Percentiles rank a stretch among this genome's conserved stretches.
Conservation (phyloP, 2,888 invertebrate genomes). For the Dioctria linearis region DNA sequence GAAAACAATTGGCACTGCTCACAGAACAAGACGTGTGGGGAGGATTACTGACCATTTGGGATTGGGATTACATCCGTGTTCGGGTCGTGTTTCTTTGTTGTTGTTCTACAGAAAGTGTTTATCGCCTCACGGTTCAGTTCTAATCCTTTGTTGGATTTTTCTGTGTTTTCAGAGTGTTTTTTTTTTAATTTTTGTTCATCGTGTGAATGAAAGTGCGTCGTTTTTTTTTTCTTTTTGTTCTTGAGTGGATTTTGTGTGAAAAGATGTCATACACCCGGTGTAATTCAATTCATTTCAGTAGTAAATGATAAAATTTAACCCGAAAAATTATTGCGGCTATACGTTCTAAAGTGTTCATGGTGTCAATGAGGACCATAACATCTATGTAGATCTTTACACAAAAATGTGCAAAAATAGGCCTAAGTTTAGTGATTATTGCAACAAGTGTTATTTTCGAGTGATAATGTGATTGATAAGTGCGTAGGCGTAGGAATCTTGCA, state of each 20-base stretch:
- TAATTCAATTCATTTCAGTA: conserved; percentile 19
- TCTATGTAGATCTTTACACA: neutral
- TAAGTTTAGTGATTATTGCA: conserved; percentile 35
- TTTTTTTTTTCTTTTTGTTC: neutral
- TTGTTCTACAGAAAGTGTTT: conserved; percentile 21
- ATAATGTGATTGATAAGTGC: neutral
- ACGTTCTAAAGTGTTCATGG: conserved; percentile 32
- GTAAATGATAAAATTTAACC: conserved; percentile 45
- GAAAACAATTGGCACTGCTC: conserved; percentile 23
- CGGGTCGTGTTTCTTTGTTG: conserved; percentile 1
- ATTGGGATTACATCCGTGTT: neutral
- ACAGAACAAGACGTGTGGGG: neutral
- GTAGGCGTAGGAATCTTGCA: neutral
- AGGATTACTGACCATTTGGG: conserved; percentile 42
- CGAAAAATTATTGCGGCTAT: conserved; percentile 16
- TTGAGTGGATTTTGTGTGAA: conserved; percentile 33
- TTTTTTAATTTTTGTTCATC: too few relatives aligned
- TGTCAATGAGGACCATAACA: neutral
- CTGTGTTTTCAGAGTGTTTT: neutral
- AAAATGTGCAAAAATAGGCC: conserved; percentile 36
- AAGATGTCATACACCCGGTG: conserved; percentile 16
- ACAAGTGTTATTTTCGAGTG: conserved; percentile 24
- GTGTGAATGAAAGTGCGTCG: neutral
- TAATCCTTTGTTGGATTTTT: conserved; percentile 20
- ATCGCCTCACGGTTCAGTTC: conserved; percentile 5